Evolutionary conservation across 2,797 vertebrate species (phyloP), one percentile per base, ranked within the genome.

Genomic region (Glyptemys insculpta): DNA sequence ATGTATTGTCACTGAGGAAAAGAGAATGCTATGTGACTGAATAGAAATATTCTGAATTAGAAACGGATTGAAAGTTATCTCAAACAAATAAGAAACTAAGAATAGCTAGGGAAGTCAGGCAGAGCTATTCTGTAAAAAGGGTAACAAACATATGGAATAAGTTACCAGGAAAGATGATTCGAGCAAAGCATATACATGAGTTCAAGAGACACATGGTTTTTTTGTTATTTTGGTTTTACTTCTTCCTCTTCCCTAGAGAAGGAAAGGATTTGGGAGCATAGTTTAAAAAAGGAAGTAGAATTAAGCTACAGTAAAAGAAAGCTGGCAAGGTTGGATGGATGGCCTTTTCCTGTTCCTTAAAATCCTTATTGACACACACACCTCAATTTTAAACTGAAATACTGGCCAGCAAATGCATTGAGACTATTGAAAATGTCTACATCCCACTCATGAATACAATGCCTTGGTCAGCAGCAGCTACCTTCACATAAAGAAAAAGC

Each of bases 211-310:
- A 86, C 11, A 8, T 16, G 34, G 14, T 74, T 56, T 52, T 8
- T 5, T 72, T 91, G 91, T 87, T 91, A 57, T 87, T 14, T 3
- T 88, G 89, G 82, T 8, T 78, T 8, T n/a, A 25, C 27, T n/a
- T 49, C 82, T 95, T 86, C 90, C 54, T 49, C 87, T 95, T 97
- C 93, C 84, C 84, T 57, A 68, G 59, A 74, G 47, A 19, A 84
- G 54, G n/a, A 96, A 89, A 85, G 79, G 68, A 91, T 95, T 92
- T 86, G 6, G 9, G 87, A 92, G 10, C n/a, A 79, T 19, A 79
- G 53, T 54, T 81, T 82, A 96, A 93, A 96, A 52, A 9, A 78
- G 37, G 56, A 81, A 92, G 50, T 41, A 92, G 29, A 85, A 57
- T 91, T 85, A 91, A 93, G 52, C 79, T 50, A 49, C 44, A 78